phyloP scores from a whole-genome alignment of 2,888 invertebrate genomes.

The Dichetophora obliterata region DNA sequence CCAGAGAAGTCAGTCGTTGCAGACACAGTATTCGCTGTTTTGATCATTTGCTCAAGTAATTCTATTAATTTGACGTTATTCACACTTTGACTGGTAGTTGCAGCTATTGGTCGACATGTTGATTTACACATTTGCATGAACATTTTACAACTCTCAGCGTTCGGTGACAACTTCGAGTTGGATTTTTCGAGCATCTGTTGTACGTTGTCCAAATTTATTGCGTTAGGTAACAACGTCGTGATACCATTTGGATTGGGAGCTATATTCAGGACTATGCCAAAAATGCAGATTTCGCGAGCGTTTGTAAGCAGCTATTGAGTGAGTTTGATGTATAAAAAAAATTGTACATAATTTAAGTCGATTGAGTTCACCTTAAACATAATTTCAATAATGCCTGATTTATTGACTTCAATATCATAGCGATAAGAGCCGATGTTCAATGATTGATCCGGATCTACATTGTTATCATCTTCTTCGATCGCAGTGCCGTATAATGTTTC shows the following conservation, averaged over 20 bases:
- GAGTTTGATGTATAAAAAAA: constrained; percentile 28
- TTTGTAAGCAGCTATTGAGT: constrained; percentile 54
- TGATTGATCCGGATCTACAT: constrained; percentile 52
- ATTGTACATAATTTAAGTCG: not conserved
- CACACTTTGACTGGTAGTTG: not conserved
- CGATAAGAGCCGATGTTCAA: constrained; percentile 55
- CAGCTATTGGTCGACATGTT: constrained; percentile 27
- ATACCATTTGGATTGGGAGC: constrained; percentile 64
- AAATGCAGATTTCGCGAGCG: constrained; percentile 62
- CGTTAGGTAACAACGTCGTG: constrained; percentile 55
- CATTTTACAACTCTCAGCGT: constrained; percentile 59
- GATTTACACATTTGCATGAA: constrained; percentile 53
- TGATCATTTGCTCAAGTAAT: constrained; percentile 41
- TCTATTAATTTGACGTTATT: not conserved
- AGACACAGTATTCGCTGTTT: not conserved
- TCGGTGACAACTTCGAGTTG: constrained; percentile 52
- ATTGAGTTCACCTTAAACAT: constrained; percentile 54
- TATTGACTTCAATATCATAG: constrained; percentile 63
- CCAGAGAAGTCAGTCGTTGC: not conserved
- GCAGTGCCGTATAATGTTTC: constrained; percentile 61
- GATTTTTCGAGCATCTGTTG: constrained; percentile 58
- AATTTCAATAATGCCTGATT: constrained; percentile 61
- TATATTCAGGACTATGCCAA: constrained; percentile 61
- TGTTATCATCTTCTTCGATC: constrained; percentile 50
- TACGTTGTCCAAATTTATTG: constrained; percentile 61